phyloP scores from a whole-genome alignment of 2,888 invertebrate species.

The Asteroscopus sphinx region DNA sequence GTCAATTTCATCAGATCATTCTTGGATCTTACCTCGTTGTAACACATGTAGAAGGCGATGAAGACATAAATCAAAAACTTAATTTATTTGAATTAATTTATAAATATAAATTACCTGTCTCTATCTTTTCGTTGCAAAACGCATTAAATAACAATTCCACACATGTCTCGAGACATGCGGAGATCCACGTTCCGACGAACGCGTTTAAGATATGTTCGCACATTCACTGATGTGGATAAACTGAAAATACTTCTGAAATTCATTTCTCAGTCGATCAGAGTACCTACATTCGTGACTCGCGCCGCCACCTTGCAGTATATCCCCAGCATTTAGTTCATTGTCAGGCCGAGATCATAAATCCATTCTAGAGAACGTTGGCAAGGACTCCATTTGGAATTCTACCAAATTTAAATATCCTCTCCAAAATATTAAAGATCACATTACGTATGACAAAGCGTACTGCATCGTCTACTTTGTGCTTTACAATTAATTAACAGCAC shows the following conservation, averaged over 20 bases:
- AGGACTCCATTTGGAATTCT: constrained; percentile 78
- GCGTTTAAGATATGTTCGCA: constrained; percentile 34
- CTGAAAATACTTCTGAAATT: constrained; percentile 56
- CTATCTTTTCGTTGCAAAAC: too few species aligned
- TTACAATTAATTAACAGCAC: constrained; percentile 12
- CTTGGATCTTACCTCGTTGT: too few species aligned
- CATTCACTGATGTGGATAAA: constrained; percentile 42
- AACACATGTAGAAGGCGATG: too few species aligned
- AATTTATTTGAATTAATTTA: too few species aligned
- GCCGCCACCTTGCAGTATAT: constrained; percentile 50
- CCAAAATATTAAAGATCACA: constrained; percentile 77
- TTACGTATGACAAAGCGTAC: constrained; percentile 73
- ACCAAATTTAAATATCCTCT: constrained; percentile 85
- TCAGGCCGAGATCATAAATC: constrained; percentile 77
- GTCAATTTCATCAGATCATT: too few species aligned
- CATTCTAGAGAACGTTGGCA: constrained; percentile 77
- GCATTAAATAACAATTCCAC: too few species aligned
- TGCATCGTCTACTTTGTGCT: constrained; percentile 61
- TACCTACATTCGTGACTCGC: constrained; percentile 57
- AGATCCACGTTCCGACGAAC: constrained; percentile 10
- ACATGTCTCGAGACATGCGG: constrained; percentile 9
- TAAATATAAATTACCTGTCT: too few species aligned
- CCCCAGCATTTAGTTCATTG: constrained; percentile 54
- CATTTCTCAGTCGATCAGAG: constrained; percentile 55
- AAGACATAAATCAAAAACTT: too few species aligned